Percentiles rank a stretch among this genome's conserved stretches.
phyloP scores from a whole-genome alignment of 1,140 invertebrate genomes.

The Drosophila suzukii region DNA sequence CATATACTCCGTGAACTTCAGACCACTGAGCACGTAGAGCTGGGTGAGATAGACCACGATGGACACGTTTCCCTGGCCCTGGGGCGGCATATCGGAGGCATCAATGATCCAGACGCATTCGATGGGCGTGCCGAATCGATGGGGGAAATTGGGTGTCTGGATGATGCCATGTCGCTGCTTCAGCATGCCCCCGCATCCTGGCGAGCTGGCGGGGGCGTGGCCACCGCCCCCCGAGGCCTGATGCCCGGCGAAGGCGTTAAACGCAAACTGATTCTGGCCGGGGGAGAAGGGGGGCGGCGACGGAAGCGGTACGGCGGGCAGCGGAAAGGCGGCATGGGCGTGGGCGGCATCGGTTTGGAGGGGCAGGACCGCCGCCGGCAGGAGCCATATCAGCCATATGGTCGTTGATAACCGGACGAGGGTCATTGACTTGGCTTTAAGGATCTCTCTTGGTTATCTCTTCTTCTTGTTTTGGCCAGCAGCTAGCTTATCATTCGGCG shows the following conservation, averaged over 20 bases:
- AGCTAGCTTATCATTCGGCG: conserved; percentile 58
- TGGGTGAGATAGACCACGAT: conserved; percentile 95
- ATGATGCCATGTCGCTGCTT: conserved; percentile 88
- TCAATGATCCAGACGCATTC: conserved; percentile 95
- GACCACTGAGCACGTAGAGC: conserved; percentile 91
- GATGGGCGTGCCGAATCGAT: conserved; percentile 91
- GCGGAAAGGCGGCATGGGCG: not conserved
- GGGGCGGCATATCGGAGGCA: conserved; percentile 86
- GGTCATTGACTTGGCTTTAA: conserved; percentile 67
- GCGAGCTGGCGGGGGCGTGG: conserved; percentile 18
- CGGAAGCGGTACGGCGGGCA: conserved; percentile 75
- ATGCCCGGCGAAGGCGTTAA: conserved; percentile 67
- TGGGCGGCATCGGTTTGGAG: conserved; percentile 27
- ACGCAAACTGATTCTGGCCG: conserved; percentile 63
- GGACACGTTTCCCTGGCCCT: conserved; percentile 85
- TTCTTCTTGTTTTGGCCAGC: conserved; percentile 18
- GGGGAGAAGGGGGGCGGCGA: conserved; percentile 72
- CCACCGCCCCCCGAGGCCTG: conserved; percentile 7
- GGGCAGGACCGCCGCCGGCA: conserved; percentile 22
- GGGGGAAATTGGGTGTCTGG: conserved; percentile 93
- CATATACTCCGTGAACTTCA: conserved; percentile 93
- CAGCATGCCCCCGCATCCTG: conserved; percentile 87
- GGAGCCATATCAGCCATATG: conserved; percentile 50
- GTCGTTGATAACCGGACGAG: conserved; percentile 47
- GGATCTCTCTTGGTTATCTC: conserved; percentile 16